Percentiles rank a stretch among this genome's conserved stretches.
Conservation (phyloP, 2,888 invertebrate genomes). For the Orthosia gothica region DNA sequence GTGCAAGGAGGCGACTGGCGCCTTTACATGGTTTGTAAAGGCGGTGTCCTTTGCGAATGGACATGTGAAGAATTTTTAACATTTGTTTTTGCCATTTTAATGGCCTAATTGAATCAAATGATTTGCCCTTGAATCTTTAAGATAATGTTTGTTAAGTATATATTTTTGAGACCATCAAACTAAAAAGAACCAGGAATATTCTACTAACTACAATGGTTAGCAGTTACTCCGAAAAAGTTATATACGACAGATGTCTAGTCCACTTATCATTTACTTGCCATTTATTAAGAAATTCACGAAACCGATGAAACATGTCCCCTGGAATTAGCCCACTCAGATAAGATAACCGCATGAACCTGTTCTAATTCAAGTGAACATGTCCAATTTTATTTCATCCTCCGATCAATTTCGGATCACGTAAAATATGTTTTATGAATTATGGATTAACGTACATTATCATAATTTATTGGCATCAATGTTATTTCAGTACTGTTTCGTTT, state of each 20-base stretch:
- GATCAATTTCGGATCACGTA: constrained; percentile 38
- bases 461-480: constrained; percentile 49
- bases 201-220: neutral
- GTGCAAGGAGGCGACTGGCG: too few species aligned
- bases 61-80: too few species aligned
- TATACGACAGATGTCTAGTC: neutral
- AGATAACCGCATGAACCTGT: constrained; percentile 17
- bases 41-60: too few species aligned
- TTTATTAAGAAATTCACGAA: neutral
- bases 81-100: too few species aligned
- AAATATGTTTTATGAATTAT: constrained; percentile 45
- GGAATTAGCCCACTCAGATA: constrained; percentile 24
- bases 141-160: neutral
- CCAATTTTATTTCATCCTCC: constrained; percentile 19
- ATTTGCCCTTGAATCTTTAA: too few species aligned
- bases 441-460: constrained; percentile 39
- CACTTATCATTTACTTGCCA: neutral
- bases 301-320: neutral
- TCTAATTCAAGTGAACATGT: constrained; percentile 23
- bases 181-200: neutral
- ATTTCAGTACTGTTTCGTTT: constrained; percentile 34
- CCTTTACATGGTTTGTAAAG: too few species aligned
- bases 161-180: neutral
- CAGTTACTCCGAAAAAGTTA: neutral
- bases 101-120: too few species aligned